A percentile compares a stretch with the other conserved stretches of the same genome.
These are phyloP conservation scores for Parazoanthus darwini DNA, from an alignment of 92 coral and sea anemone genomes.

Conservation along the genomic window DNA sequence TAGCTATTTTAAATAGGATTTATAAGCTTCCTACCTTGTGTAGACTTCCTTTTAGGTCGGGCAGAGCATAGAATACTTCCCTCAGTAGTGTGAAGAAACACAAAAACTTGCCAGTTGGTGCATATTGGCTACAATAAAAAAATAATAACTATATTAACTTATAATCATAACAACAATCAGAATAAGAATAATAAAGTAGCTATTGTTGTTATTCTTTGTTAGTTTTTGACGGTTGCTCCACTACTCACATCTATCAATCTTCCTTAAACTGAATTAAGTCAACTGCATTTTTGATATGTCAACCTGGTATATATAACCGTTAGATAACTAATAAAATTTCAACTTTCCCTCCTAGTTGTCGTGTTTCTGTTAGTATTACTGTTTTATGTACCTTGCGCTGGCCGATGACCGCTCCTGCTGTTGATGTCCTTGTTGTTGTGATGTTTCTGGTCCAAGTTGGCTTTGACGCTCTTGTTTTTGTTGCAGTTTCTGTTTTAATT, in stretches of 20 bases:
- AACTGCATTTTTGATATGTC: no score
- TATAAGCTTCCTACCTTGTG: conserved; percentile 63
- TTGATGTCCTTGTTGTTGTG: background rate
- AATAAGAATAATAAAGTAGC: background rate
- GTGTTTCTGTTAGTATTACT: no score
- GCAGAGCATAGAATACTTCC: conserved; percentile 74
- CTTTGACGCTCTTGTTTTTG: conserved; percentile 81
- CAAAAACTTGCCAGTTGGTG: conserved; percentile 57
- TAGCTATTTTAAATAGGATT: background rate
- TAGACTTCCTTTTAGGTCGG: conserved; percentile 80
- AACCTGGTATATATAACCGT: no score
- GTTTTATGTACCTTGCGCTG: conserved; percentile 6
- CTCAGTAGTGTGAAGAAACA: conserved; percentile 89
- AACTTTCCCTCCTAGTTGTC: no score
- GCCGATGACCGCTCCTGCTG: conserved; percentile 17
- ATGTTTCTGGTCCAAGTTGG: conserved; percentile 16
- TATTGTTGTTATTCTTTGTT: background rate
- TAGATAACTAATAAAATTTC: no score
- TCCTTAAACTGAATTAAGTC: no score
- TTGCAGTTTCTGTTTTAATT: conserved; percentile 83
- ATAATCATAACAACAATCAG: background rate
- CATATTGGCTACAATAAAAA: conserved; percentile 53
- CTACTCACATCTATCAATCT: no score
- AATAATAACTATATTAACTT: background rate
- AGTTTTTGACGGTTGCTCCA: background rate